Evolutionary conservation across 92 coral and sea anemone genomes (phyloP), one percentile per base, ranked within the genome.

Genomic region (Pocillopora grandis): DNA sequence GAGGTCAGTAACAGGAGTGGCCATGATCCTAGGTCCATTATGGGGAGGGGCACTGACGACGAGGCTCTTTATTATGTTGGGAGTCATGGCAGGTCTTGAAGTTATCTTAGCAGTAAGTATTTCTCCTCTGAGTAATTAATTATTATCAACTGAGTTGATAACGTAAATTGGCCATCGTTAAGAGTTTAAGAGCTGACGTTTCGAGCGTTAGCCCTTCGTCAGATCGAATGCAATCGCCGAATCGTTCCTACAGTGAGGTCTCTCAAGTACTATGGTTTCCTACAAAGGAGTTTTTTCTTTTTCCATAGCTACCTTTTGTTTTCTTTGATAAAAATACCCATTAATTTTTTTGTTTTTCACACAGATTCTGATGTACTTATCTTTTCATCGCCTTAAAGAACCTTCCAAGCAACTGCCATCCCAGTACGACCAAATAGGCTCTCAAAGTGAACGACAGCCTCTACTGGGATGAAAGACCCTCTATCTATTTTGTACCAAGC

Each of bases 21-120:
- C 95, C 15, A 94, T 89, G 80, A 96, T 96, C 65, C 86, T 96
- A 79, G 98, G 98, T 7, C 94, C 98, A 72, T 79, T 96, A 75
- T 96, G 98, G 98, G 98, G 98, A 31, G 98, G 92, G 35, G 92
- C 98, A 1, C 95, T 96, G n/a, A 86, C 85, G 31, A 78, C 88
- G 76, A 88, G 87, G 48, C 88, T 94, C 31, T 92, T 86, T 71
- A 60, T 90, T 15, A 92, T 92, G 81, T 58, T 96, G 35, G 88
- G 89, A 18, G 98, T 96, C n/a, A 85, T 96, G 94, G 66, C 90
- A 52, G 98, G 86, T 10, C 88, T 96, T 12, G 92, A 94, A 37
- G 91, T 75, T 73, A 91, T 96, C 66, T 90, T 90, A 60, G 92
- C 93, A 88, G 98, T 96, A 76, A 89, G 98, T 80, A 27, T 3